phyloP scores from a whole-genome alignment of 2,113 vertebrate genomes.

The Pygoscelis adeliae region DNA sequence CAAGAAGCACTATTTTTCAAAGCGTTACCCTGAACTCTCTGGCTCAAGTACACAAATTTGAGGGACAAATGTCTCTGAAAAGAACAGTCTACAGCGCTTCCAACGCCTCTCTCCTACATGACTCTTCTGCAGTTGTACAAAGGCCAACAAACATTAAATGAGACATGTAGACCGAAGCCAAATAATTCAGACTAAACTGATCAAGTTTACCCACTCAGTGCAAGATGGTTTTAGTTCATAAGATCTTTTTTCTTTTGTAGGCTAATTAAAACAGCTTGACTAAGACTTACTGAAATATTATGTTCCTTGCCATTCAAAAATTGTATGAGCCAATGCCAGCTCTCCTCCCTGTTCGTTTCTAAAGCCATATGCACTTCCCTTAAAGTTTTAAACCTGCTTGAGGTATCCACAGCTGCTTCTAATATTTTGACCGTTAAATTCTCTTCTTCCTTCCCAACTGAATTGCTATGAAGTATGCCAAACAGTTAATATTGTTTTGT shows the following conservation, averaged over 20 bases:
- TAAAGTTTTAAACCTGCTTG: slow-evolving; percentile 74
- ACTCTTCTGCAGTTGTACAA: slow-evolving; percentile 52
- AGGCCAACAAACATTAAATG: slow-evolving; percentile 57
- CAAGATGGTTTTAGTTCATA: slow-evolving; percentile 69
- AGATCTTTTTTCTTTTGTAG: slow-evolving; percentile 59
- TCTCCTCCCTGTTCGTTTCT: slow-evolving; percentile 3
- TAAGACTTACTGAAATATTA: slow-evolving; percentile 73
- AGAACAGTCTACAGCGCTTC: slow-evolving; percentile 39
- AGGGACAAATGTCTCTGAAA: slow-evolving; percentile 55
- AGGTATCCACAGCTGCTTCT: slow-evolving; percentile 79
- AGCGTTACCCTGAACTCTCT: slow-evolving; percentile 38
- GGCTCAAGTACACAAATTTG: slow-evolving; percentile 50
- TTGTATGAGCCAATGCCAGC: slow-evolving; percentile 20
- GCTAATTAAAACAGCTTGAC: slow-evolving; percentile 75
- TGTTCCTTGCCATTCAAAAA: slow-evolving; percentile 63
- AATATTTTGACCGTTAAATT: slow-evolving; percentile 70
- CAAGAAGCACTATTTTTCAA: slow-evolving; percentile 72
- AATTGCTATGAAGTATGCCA: slow-evolving; percentile 38
- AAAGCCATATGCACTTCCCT: slow-evolving; percentile 61
- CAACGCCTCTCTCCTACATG: slow-evolving; percentile 30
- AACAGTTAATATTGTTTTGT: slow-evolving; percentile 24
- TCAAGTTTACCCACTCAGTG: slow-evolving; percentile 56
- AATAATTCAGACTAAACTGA: slow-evolving; percentile 65
- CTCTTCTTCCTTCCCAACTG: slow-evolving; percentile 66
- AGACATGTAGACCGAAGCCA: slow-evolving; percentile 48